A percentile compares a stretch with the other conserved stretches of the same genome.
Conservation (phyloP, 1,140 invertebrate genomes). For the Holcopasites calliopsidis region DNA sequence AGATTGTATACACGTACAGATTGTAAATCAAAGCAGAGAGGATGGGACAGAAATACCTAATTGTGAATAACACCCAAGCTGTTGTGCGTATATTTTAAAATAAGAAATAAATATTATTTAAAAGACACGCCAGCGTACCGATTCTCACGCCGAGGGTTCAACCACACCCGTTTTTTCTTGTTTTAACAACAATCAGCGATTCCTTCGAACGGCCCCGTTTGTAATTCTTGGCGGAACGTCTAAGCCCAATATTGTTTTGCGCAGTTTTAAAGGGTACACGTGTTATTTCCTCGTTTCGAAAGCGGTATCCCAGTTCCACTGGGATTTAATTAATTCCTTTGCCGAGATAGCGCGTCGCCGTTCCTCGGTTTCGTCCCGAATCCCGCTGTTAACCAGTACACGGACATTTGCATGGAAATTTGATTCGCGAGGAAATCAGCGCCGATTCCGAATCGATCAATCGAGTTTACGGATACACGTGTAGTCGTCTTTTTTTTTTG, state of each 20-base stretch:
- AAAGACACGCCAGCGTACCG: neutral
- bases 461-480: neutral
- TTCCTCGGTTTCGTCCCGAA: neutral
- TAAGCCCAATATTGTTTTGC: no score
- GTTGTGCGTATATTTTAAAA: constrained; percentile 66
- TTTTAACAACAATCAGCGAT: no score
- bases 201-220: no score
- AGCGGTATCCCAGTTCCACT: neutral
- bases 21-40: constrained; percentile 56
- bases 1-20: constrained; percentile 61
- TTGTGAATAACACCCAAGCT: constrained; percentile 62
- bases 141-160: neutral
- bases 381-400: neutral
- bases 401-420: neutral
- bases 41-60: constrained; percentile 34
- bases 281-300: no score
- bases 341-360: neutral
- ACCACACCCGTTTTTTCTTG: no score
- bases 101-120: constrained; percentile 67
- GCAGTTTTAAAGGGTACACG: no score
- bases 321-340: constrained; percentile 6
- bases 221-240: no score
- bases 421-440: neutral
- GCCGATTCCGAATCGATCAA: neutral
- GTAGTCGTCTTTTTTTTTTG: no score